Evolutionary conservation across 2,797 vertebrate genomes (phyloP).

Genomic region (Mallotus villosus): DNA sequence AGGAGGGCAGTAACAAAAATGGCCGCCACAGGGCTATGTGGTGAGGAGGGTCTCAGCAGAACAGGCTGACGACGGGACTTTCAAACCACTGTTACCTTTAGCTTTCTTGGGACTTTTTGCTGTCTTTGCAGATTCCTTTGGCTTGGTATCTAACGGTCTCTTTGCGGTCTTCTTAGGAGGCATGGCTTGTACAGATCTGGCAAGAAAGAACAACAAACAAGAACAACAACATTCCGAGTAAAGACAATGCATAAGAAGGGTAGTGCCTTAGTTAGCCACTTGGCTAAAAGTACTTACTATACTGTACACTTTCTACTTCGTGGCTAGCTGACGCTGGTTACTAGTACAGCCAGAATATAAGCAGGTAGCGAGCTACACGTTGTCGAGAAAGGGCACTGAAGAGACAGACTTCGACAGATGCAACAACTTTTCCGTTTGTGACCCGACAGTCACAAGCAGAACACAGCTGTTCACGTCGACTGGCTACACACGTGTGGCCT

Average conservation of each 20-base stretch:
- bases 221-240: not conserved
- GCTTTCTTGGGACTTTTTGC: constrained; percentile 65
- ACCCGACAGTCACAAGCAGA: not conserved
- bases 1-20: too few relatives aligned
- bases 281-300: not conserved
- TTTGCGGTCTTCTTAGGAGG: constrained; percentile 81
- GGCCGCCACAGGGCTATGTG: not conserved
- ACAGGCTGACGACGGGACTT: not conserved
- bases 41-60: too few relatives aligned
- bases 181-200: constrained; percentile 66
- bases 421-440: not conserved
- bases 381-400: not conserved
- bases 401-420: not conserved
- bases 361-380: not conserved
- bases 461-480: not conserved
- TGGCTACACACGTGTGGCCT: not conserved
- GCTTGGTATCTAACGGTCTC: constrained; percentile 59
- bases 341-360: too few relatives aligned
- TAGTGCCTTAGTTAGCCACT: not conserved
- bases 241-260: not conserved
- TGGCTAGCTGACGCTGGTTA: too few relatives aligned
- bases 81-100: constrained; percentile 66
- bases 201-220: not conserved
- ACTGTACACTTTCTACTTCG: too few relatives aligned
- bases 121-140: constrained; percentile 49